A percentile compares a stretch with the other conserved stretches of the same genome.
Conservation (phyloP, 2,113 vertebrate genomes). For the Sprattus sprattus region DNA sequence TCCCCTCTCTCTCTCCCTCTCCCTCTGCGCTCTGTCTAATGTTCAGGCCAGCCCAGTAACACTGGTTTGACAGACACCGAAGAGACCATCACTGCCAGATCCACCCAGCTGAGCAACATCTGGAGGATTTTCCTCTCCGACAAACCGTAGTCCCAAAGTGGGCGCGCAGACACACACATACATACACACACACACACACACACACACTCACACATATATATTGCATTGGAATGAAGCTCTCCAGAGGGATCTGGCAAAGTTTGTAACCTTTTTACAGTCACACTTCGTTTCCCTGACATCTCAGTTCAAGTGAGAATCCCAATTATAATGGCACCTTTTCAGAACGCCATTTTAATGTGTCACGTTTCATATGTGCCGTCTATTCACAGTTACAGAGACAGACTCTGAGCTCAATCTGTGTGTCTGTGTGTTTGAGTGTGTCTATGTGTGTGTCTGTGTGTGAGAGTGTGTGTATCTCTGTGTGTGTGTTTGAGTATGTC, state of each 20-base stretch:
- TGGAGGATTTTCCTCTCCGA: slow-evolving; percentile 72
- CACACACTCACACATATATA: slow-evolving; percentile 17
- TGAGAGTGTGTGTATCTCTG: too few relatives aligned
- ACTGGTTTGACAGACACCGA: too few relatives aligned
- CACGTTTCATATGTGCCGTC: not conserved
- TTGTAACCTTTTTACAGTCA: not conserved
- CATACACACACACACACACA: slow-evolving; percentile 24
- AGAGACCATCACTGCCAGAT: slow-evolving; percentile 74
- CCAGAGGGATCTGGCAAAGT: not conserved
- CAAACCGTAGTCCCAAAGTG: not conserved
- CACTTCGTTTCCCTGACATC: not conserved
- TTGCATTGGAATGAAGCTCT: not conserved
- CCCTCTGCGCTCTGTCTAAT: slow-evolving; percentile 71
- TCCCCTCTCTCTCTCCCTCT: slow-evolving; percentile 37
- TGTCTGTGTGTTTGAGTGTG: not conserved
- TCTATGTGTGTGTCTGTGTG: not conserved
- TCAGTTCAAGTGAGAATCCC: not conserved
- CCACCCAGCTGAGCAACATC: slow-evolving; percentile 83
- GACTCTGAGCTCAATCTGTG: not conserved
- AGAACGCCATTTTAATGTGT: not conserved
- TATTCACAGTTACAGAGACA: not conserved
- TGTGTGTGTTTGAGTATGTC: too few relatives aligned
- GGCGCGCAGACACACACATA: slow-evolving; percentile 47
- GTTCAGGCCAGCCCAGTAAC: slow-evolving; percentile 81
- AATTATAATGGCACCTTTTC: not conserved